phyloP scores from a whole-genome alignment of 2,888 invertebrate genomes.

The Drosophila helvetica region DNA sequence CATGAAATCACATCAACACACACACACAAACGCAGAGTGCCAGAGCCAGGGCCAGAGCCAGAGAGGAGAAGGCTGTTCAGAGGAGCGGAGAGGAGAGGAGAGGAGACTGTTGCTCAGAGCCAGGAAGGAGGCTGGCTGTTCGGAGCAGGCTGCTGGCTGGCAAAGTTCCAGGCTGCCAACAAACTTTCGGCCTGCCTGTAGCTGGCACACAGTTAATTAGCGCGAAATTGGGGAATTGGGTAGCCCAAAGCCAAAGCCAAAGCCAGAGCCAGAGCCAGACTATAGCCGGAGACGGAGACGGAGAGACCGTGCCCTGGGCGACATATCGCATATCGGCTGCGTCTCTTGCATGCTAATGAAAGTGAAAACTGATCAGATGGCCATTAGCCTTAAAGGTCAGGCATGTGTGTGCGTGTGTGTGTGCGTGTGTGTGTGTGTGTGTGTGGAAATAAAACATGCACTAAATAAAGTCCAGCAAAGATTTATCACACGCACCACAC shows the following conservation, averaged over 20 bases:
- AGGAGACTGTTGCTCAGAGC: no score
- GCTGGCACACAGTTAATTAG: constrained; percentile 78
- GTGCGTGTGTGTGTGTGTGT: constrained; percentile 8
- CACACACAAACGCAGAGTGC: constrained; percentile 23
- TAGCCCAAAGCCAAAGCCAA: constrained; percentile 18
- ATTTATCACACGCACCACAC: constrained; percentile 58
- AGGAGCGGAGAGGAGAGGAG: no score
- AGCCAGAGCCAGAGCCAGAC: constrained; percentile 2
- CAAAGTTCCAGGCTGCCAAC: constrained; percentile 63
- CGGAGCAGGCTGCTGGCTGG: constrained; percentile 39
- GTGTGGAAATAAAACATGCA: constrained; percentile 57
- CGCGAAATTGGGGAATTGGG: constrained; percentile 62
- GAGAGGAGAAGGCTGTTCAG: neutral
- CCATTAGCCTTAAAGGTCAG: constrained; percentile 66
- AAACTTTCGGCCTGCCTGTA: constrained; percentile 38
- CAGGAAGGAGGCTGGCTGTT: neutral
- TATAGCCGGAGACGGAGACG: neutral
- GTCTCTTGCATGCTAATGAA: constrained; percentile 69
- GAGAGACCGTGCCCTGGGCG: constrained; percentile 20
- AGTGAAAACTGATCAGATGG: constrained; percentile 70
- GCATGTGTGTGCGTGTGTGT: constrained; percentile 8
- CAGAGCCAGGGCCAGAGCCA: neutral
- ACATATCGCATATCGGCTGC: constrained; percentile 2
- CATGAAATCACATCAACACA: constrained; percentile 71
- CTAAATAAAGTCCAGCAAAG: constrained; percentile 62